phyloP scores from a whole-genome alignment of 2,113 vertebrate species.

The Sebastes schlegelii region DNA sequence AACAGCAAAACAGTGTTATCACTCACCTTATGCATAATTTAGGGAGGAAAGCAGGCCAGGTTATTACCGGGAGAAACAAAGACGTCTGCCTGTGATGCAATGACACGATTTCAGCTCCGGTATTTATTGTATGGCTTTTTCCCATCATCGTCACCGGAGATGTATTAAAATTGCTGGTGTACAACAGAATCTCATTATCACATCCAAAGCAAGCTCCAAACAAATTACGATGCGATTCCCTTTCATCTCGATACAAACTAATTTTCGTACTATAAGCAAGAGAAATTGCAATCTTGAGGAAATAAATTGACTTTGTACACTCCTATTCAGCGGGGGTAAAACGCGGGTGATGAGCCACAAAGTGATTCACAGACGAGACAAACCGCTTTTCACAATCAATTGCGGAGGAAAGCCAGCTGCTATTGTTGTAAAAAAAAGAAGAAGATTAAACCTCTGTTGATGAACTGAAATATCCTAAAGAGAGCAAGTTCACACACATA shows the following conservation, averaged over 20 bases:
- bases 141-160: constrained; percentile 46
- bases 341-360: constrained; percentile 59
- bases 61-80: constrained; percentile 46
- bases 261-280: constrained; percentile 78
- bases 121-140: constrained; percentile 45
- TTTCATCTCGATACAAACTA: constrained; percentile 72
- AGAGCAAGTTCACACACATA: constrained; percentile 17
- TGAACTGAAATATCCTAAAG: constrained; percentile 21
- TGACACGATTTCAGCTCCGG: constrained; percentile 21
- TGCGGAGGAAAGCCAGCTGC: constrained; percentile 33
- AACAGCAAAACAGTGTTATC: constrained; percentile 4
- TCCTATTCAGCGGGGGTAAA: constrained; percentile 57
- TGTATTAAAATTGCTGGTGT: constrained; percentile 64
- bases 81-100: constrained; percentile 20
- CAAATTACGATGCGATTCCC: constrained; percentile 72
- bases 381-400: constrained; percentile 55
- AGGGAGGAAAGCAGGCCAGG: constrained; percentile 6
- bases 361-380: constrained; percentile 51
- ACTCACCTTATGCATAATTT: constrained; percentile 25
- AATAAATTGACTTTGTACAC: constrained; percentile 70
- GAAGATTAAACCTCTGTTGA: constrained; percentile 34
- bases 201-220: constrained; percentile 62
- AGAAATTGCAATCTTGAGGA: constrained; percentile 70
- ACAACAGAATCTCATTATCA: constrained; percentile 73
- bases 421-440: constrained; percentile 10